Conservation (phyloP, 1,140 invertebrate species). For the Eriocheir sinensis region DNA sequence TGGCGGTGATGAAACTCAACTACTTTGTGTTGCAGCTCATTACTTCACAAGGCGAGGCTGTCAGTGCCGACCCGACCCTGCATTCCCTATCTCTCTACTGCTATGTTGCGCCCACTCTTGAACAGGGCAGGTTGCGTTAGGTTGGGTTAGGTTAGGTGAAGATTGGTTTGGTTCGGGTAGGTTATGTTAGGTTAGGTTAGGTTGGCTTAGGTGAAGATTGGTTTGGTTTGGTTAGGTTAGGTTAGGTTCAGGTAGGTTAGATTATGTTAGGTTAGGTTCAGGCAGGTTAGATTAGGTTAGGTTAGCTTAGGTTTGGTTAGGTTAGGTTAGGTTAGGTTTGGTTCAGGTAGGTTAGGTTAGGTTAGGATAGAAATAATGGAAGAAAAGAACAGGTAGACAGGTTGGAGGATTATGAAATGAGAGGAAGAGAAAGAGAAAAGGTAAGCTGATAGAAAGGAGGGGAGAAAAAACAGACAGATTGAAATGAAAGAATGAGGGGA, state of each 20-base stretch:
- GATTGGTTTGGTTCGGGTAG: background rate
- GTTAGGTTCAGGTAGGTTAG: background rate
- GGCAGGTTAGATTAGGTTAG: background rate
- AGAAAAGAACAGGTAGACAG: background rate
- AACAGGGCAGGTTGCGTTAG: background rate
- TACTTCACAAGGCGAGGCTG: too few species aligned
- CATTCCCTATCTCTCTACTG: too few species aligned
- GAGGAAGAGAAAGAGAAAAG: background rate
- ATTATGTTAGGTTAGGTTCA: background rate
- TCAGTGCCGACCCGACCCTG: too few species aligned
- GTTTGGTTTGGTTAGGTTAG: background rate
- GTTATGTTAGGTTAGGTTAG: conserved; percentile 7
- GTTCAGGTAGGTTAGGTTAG: background rate
- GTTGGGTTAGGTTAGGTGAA: background rate
- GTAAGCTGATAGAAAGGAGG: background rate
- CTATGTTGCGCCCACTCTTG: too few species aligned
- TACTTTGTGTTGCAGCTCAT: too few species aligned
- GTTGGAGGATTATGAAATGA: background rate
- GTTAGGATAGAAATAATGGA: background rate
- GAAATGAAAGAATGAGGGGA: too few species aligned
- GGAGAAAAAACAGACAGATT: too few species aligned
- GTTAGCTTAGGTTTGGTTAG: background rate
- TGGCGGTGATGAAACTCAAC: too few species aligned
- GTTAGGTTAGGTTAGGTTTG: background rate
- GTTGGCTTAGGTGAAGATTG: background rate